Conservation (phyloP, 2,797 vertebrate species). For the Tragelaphus oryx region DNA sequence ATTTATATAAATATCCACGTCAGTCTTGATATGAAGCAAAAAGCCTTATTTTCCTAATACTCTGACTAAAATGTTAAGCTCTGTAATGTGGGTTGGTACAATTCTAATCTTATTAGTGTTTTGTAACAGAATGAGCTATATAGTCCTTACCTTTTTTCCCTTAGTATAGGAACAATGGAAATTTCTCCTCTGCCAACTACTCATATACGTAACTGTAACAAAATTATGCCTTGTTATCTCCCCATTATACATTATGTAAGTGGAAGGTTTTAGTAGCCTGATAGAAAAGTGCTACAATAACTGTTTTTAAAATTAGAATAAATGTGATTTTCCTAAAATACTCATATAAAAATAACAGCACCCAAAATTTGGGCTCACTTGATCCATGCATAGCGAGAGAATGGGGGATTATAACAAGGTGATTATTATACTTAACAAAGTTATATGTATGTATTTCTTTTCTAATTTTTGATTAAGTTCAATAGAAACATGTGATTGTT, state of each 20-base stretch:
- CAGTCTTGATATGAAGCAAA: slow-evolving; percentile 1
- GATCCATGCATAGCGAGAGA: neutral
- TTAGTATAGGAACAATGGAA: neutral
- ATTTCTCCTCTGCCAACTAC: neutral
- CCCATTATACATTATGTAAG: neutral
- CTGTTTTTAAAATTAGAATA: slow-evolving; percentile 32
- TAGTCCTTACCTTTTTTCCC: neutral
- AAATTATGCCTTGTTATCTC: neutral
- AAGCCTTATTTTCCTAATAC: slow-evolving; percentile 3
- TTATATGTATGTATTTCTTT: slow-evolving; percentile 37
- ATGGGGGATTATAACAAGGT: neutral
- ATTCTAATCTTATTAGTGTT: slow-evolving; percentile 37
- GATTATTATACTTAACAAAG: slow-evolving; percentile 2
- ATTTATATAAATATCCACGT: slow-evolving; percentile 8
- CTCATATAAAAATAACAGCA: neutral
- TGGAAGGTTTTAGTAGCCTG: neutral
- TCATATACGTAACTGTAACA: neutral
- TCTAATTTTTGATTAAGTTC: slow-evolving; percentile 36
- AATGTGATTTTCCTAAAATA: slow-evolving; percentile 27
- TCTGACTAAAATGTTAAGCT: slow-evolving; percentile 3
- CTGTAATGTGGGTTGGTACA: neutral
- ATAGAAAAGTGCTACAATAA: neutral
- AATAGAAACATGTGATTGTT: slow-evolving; percentile 2
- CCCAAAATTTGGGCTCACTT: neutral
- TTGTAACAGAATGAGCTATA: slow-evolving; percentile 1